Conservation (phyloP, 2,113 vertebrate genomes). For the Cyprinodon tularosa region DNA sequence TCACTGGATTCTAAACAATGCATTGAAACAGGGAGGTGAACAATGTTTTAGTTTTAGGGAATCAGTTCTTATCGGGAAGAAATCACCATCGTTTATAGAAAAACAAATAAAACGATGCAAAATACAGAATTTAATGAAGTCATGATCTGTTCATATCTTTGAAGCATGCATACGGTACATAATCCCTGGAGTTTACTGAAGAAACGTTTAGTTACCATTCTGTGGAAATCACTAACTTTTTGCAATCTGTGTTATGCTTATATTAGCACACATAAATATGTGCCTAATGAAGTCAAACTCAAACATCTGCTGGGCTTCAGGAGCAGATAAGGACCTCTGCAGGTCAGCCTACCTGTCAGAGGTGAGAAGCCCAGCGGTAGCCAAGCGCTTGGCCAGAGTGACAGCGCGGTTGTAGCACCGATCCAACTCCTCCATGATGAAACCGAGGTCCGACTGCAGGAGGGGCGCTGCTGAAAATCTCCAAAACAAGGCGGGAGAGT, state of each 20-base stretch:
- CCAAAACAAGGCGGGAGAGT: conserved; percentile 90
- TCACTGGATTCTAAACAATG: background rate
- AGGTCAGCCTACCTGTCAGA: conserved; percentile 56
- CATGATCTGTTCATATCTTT: background rate
- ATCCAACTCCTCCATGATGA: conserved; percentile 95
- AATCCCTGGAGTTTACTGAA: too few relatives aligned
- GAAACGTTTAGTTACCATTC: too few relatives aligned
- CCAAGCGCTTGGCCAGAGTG: conserved; percentile 84
- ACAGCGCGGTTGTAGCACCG: conserved; percentile 91
- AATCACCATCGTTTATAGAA: background rate
- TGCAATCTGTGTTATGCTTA: too few relatives aligned
- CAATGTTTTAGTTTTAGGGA: background rate
- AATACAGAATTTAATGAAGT: background rate
- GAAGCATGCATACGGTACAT: too few relatives aligned
- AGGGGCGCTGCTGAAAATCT: conserved; percentile 86
- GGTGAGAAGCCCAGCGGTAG: conserved; percentile 36
- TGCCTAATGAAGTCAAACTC: too few relatives aligned
- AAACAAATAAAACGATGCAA: background rate
- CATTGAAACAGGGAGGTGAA: background rate
- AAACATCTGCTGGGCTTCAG: too few relatives aligned
- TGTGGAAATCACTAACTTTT: too few relatives aligned
- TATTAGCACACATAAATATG: too few relatives aligned
- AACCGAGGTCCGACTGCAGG: conserved; percentile 91
- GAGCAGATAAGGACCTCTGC: background rate
- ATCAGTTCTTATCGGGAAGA: background rate